Evolutionary conservation across 2,113 vertebrate genomes (phyloP).

Genomic region (Lethenteron camtschaticum): DNA sequence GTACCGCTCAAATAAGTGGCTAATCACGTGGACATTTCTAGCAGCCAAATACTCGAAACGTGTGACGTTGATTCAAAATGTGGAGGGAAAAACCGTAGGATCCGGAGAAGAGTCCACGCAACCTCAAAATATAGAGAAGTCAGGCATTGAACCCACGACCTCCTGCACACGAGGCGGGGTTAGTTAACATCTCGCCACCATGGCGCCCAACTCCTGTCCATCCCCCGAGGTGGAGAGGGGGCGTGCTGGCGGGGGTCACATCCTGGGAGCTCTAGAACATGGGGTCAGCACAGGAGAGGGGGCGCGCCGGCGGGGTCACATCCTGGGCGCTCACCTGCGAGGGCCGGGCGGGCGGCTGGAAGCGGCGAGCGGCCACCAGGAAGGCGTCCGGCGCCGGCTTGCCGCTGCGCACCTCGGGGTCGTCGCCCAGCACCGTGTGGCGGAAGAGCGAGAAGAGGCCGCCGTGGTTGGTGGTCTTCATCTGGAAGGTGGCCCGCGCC

Average conservation of each 20-base stretch:
- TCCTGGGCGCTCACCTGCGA: slow-evolving; percentile 28
- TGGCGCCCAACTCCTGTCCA: background rate
- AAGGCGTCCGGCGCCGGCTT: slow-evolving; percentile 64
- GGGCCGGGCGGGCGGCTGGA: slow-evolving; percentile 26
- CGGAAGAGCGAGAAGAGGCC: slow-evolving; percentile 43
- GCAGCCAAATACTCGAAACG: too few species aligned
- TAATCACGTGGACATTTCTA: too few species aligned
- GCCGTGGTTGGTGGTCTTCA: slow-evolving; percentile 41
- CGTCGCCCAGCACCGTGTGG: slow-evolving; percentile 58
- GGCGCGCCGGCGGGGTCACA: background rate
- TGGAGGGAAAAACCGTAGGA: too few species aligned
- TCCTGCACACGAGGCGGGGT: background rate
- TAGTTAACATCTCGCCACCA: background rate
- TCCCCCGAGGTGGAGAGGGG: background rate
- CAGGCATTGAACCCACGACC: background rate
- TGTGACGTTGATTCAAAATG: too few species aligned
- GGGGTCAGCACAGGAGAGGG: background rate
- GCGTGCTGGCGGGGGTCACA: background rate
- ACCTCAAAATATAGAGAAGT: background rate
- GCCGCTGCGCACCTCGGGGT: slow-evolving; percentile 36
- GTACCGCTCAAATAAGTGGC: too few species aligned
- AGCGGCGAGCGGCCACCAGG: slow-evolving; percentile 46
- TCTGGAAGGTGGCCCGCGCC: slow-evolving; percentile 20
- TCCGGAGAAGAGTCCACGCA: too few species aligned
- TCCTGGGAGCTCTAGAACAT: background rate